Base-by-base conservation (phyloP, 2,888 invertebrate genomes). In the Hemithea aestivaria region DNA sequence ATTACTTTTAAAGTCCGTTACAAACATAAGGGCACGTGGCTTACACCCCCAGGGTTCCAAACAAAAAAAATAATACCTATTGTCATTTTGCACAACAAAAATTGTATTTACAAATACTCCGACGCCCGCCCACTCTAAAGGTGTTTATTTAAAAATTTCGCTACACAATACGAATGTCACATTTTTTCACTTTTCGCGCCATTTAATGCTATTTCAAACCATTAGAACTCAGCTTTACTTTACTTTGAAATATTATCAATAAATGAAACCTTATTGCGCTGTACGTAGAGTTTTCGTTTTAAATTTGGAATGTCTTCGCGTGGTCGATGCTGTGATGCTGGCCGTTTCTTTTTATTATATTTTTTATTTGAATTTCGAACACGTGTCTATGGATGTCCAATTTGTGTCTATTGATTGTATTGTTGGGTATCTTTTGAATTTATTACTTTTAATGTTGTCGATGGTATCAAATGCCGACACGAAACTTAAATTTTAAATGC, bases 81-180 rank as follows among this genome's bases (percentile, higher is more conserved):
- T 79, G 76, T 77, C 21, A 35, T 38, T 51, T 53, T 53, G 53
- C 64, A 61, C 64, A 70, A 79, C 80, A 81, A 82, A 81, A 83
- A 76, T n/a, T 72, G 72, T 85, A 84, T 85, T 85, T 87, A 79
- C 82, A 85, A 85, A 87, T 79, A 84, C 71, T 75, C 73, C 58
- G 63, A 66, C 75, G 73, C 77, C 82, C 87, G 87, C 87, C 87
- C 81, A 85, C 85, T 85, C 84, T 69, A 84, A 85, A 84, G 82
- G 82, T 87, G 85, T 85, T 87, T 85, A 85, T 87, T 85, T 82
- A 75, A 79, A 82, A 83, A 73, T 76, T 79, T 77, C 67, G 46
- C 68, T 61, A 62, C 59, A 73, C 78, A 80, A 78, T 73, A 63
- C 67, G 58, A 73, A 69, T 73, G 80, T 73, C 78, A 78, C 64